Evolutionary conservation across 1,140 invertebrate species (phyloP).

Genomic region (Dendrolimus kikuchii): DNA sequence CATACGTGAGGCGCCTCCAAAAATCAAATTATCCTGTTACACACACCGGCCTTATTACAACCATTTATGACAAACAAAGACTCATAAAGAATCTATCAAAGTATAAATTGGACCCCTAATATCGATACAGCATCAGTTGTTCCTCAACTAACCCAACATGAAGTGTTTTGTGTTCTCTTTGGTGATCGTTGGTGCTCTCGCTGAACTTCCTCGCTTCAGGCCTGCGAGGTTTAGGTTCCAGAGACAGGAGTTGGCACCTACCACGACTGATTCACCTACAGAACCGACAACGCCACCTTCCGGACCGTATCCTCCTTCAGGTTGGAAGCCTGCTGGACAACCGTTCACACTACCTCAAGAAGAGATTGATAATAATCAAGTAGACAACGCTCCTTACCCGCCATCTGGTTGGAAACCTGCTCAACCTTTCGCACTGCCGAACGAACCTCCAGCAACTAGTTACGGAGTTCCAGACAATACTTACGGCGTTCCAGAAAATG

Average conservation of each 20-base stretch:
- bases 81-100: conserved; percentile 34
- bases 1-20: no score
- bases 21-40: no score
- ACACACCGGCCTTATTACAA: conserved; percentile 23
- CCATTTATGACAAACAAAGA: conserved; percentile 63
- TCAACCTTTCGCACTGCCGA: conserved; percentile 38
- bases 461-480: conserved; percentile 51
- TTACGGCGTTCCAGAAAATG: conserved; percentile 26
- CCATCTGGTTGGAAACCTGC: conserved; percentile 53
- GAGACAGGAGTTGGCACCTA: conserved; percentile 47
- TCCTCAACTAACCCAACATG: conserved; percentile 30
- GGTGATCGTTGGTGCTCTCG: conserved; percentile 27
- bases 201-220: conserved; percentile 56
- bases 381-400: conserved; percentile 33
- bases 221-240: conserved; percentile 57
- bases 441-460: conserved; percentile 36
- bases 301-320: conserved; percentile 44
- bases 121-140: conserved; percentile 28
- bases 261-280: conserved; percentile 40
- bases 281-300: conserved; percentile 34
- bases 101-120: conserved; percentile 39
- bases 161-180: conserved; percentile 36
- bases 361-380: conserved; percentile 31
- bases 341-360: conserved; percentile 48
- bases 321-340: conserved; percentile 57